Base-by-base conservation (phyloP, 2,888 invertebrate species). In the Magallana nippona region DNA sequence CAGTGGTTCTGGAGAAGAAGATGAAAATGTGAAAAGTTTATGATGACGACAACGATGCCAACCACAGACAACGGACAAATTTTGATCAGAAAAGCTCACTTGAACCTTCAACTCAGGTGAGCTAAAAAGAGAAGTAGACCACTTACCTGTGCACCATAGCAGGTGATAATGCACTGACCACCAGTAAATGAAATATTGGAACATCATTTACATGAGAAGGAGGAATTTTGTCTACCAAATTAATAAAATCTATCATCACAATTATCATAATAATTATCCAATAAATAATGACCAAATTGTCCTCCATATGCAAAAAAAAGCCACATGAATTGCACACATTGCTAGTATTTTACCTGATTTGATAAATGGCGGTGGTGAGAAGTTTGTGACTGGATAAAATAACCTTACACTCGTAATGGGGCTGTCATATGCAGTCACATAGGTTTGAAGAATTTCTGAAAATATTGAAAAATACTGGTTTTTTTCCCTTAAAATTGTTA, bases 61-160 rank as follows among this genome's bases (percentile, higher is more conserved):
- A n/a, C n/a, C n/a, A n/a, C n/a, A n/a, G n/a, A n/a, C n/a, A n/a
- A n/a, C n/a, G n/a, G n/a, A n/a, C n/a, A n/a, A n/a, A n/a, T n/a
- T n/a, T n/a, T n/a, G n/a, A n/a, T n/a, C n/a, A n/a, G n/a, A n/a
- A n/a, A n/a, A n/a, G n/a, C n/a, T n/a, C n/a, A n/a, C n/a, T n/a
- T n/a, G n/a, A n/a, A n/a, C n/a, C n/a, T n/a, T n/a, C n/a, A n/a
- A n/a, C n/a, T n/a, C n/a, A n/a, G n/a, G n/a, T n/a, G n/a, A n/a
- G n/a, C n/a, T n/a, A n/a, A n/a, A n/a, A n/a, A n/a, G n/a, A n/a
- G n/a, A n/a, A n/a, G n/a, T n/a, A n/a, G 78, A 55, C 15, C 8
- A 81, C 81, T 94, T 94, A 96, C 96, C 95, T 95, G 90, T 96
- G 96, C 17, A 96, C 95, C 81, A 96, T 95, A 11, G 96, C 95